Base-by-base conservation (phyloP, 1,140 invertebrate species). In the Danaus plexippus region DNA sequence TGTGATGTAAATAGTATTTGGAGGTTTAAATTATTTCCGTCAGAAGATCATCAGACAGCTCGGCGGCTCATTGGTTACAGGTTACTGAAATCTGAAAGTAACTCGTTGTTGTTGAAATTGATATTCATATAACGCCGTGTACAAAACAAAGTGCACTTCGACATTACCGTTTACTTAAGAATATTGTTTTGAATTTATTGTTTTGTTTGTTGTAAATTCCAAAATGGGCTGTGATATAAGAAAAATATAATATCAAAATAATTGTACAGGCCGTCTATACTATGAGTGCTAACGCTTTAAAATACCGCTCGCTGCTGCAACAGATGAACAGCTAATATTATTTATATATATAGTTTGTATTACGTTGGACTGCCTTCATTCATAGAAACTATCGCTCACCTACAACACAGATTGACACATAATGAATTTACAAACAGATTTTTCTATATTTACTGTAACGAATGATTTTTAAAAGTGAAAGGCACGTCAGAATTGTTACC, bases 191-290 rank as follows among this genome's bases (percentile, higher is more conserved):
- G 54, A 81, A 80, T 82, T 49, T 71, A 82, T 77, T 75, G 70
- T 80, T 81, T 83, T 80, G 81, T 85, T 74, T 84, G 80, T 85
- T 87, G 75, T 87, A 90, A 90, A 90, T 90, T 90, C 89, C 89
- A 90, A 90, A 61, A 90, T 90, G 89, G 89, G 89, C 90, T 91
- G 90, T 91, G 90, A 91, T 90, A 90, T 90, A 90, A 89, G 88
- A 88, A 69, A 88, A 18, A 83, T 84, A 82, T 78, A 77, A 89
- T 81, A 82, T 90, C 89, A 89, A 88, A 89, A 88, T 90, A 88
- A 77, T 87, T 90, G 89, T 90, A 90, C 89, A 90, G 89, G 87
- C 89, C 89, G 88, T 90, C 76, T 89, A 86, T 76, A 69, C 77
- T 77, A 67, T 64, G 73, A 66, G 71, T 66, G 74, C 67, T 82